These are phyloP conservation scores for Galagoides demidoff DNA, from an alignment of 2,797 vertebrate species.

Conservation along the genomic window DNA sequence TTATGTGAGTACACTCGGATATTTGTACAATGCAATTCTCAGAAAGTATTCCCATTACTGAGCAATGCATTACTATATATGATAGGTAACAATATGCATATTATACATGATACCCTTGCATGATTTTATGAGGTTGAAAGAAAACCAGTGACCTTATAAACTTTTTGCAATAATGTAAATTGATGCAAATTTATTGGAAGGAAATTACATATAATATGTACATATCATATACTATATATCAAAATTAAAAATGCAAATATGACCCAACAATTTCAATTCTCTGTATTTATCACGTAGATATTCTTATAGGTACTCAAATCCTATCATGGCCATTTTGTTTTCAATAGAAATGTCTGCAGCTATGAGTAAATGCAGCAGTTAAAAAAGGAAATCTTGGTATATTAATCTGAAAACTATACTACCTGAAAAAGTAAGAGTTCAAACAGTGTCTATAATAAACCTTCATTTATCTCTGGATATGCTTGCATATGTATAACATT, in stretches of 20 bases:
- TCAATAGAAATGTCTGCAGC: not conserved
- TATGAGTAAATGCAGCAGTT: not conserved
- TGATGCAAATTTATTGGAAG: not conserved
- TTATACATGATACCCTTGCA: not conserved
- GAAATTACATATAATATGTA: not conserved
- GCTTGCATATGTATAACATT: not conserved
- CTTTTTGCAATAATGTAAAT: not conserved
- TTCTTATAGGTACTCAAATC: not conserved
- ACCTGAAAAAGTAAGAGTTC: not conserved
- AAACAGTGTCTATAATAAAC: not conserved
- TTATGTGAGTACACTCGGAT: not conserved
- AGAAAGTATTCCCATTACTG: not conserved
- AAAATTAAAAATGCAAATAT: constrained; percentile 13
- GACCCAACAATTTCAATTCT: not conserved
- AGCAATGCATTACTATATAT: not conserved
- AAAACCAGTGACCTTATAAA: not conserved
- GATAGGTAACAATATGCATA: not conserved
- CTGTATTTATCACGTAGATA: not conserved
- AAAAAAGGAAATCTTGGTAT: not conserved
- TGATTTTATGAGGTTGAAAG: not conserved
- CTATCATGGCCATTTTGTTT: not conserved
- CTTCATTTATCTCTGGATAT: not conserved
- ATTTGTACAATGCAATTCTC: not conserved
- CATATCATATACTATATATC: not conserved
- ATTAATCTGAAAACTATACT: not conserved